These are phyloP conservation scores for Chiroxiphia lanceolata DNA, from an alignment of 2,797 vertebrate genomes.

Conservation along the genomic window DNA sequence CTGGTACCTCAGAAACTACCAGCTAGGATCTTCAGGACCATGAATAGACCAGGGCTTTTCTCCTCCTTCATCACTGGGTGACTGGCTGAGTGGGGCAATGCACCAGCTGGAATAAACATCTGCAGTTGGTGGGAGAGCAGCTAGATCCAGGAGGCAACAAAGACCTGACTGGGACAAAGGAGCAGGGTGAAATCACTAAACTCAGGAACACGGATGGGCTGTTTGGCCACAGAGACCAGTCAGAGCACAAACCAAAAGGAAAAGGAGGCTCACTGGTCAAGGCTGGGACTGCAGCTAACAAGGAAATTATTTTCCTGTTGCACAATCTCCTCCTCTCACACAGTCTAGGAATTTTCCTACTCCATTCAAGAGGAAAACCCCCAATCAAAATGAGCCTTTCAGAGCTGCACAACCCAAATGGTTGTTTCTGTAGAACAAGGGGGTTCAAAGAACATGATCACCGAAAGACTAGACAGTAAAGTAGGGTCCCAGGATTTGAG, in stretches of 20 bases:
- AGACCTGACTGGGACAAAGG: neutral
- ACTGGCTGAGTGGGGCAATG: neutral
- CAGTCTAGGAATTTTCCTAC: neutral
- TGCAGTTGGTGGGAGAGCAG: rapidly evolving
- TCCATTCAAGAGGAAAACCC: neutral
- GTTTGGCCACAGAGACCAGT: too few relatives aligned
- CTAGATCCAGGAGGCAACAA: neutral
- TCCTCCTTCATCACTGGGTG: too few relatives aligned
- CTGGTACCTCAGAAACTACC: neutral
- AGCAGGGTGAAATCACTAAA: neutral
- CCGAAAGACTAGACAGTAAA: neutral
- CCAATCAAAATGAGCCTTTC: neutral
- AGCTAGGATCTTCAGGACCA: neutral
- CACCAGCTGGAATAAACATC: neutral
- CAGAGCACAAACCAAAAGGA: neutral
- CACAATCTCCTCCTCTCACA: neutral
- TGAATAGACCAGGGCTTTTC: neutral
- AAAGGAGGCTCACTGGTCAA: neutral
- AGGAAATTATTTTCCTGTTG: neutral
- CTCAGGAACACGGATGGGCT: neutral
- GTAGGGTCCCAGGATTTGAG: neutral
- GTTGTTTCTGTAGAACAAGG: neutral
- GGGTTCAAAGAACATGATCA: rapidly evolving
- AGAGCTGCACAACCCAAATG: neutral
- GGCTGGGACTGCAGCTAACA: neutral